phyloP scores from a whole-genome alignment of 2,797 vertebrate species.

The Phrynocephalus guinanensis region DNA sequence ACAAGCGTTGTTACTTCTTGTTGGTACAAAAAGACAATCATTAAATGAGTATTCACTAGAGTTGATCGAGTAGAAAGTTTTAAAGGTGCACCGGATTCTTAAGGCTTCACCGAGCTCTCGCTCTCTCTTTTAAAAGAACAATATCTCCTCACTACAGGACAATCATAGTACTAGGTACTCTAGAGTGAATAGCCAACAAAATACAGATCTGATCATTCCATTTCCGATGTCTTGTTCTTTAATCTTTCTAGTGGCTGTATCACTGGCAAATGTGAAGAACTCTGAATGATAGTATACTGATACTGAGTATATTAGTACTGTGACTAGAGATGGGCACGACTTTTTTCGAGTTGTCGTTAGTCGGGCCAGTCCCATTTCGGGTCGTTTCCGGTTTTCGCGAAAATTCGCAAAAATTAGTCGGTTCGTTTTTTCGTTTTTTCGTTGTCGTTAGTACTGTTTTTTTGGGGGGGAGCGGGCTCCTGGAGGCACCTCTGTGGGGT shows the following conservation, averaged over 20 bases:
- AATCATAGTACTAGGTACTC: conserved; percentile 55
- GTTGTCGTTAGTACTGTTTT: too few species aligned
- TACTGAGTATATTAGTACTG: too few species aligned
- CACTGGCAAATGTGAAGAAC: neutral
- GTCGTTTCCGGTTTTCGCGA: too few species aligned
- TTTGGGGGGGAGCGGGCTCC: too few species aligned
- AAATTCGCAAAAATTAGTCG: too few species aligned
- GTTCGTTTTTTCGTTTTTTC: too few species aligned
- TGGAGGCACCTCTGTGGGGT: too few species aligned
- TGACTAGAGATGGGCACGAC: too few species aligned
- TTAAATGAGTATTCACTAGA: conserved; percentile 82
- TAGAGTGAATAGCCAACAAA: conserved; percentile 62
- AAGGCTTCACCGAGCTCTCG: conserved; percentile 71
- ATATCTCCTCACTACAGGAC: conserved; percentile 24
- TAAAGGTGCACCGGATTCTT: conserved; percentile 76
- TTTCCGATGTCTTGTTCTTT: conserved; percentile 7
- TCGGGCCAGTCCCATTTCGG: too few species aligned
- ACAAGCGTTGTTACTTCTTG: conserved; percentile 80
- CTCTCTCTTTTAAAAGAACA: conserved; percentile 46
- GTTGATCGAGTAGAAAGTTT: conserved; percentile 84
- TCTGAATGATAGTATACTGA: too few species aligned
- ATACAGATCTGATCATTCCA: conserved; percentile 39
- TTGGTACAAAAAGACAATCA: conserved; percentile 83
- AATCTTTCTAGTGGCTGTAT: conserved; percentile 8
- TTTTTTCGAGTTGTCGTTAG: too few species aligned